phyloP scores from a whole-genome alignment of 2,888 invertebrate genomes.

The Leptinotarsa peninsularis region DNA sequence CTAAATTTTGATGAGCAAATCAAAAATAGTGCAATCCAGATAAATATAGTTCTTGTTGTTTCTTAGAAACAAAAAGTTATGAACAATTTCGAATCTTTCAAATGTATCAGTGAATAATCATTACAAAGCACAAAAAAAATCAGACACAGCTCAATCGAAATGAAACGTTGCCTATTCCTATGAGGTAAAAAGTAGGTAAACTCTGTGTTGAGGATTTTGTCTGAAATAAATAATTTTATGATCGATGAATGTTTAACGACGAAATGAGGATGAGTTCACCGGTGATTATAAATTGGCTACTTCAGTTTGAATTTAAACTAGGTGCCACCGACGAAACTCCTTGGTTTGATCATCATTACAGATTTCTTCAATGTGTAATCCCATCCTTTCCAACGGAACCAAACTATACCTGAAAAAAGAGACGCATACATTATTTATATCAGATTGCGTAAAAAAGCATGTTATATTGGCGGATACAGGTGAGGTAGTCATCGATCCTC shows the following conservation, averaged over 20 bases:
- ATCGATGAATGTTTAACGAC: constrained; percentile 33
- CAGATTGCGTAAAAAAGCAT: no score
- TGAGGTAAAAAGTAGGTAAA: constrained; percentile 41
- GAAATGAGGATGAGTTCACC: constrained; percentile 43
- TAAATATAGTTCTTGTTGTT: no score
- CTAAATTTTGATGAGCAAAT: no score
- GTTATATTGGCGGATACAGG: no score
- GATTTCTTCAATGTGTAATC: constrained; percentile 92
- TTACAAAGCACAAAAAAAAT: neutral
- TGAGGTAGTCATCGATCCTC: no score
- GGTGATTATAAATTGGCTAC: constrained; percentile 60
- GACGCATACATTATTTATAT: neutral
- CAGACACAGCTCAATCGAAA: neutral
- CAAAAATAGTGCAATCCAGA: neutral
- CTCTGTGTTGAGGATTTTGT: constrained; percentile 14
- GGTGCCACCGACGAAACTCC: constrained; percentile 69
- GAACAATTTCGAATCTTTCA: no score
- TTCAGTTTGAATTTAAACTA: constrained; percentile 45
- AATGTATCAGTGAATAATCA: no score
- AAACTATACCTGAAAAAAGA: constrained; percentile 79
- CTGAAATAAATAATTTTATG: constrained; percentile 27
- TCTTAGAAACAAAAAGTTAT: no score
- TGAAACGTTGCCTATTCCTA: constrained; percentile 36
- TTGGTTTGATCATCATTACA: constrained; percentile 92
- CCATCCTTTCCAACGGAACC: constrained; percentile 97